Evolutionary conservation across 2,888 invertebrate species (phyloP).

Genomic region (Drosophila quinaria): DNA sequence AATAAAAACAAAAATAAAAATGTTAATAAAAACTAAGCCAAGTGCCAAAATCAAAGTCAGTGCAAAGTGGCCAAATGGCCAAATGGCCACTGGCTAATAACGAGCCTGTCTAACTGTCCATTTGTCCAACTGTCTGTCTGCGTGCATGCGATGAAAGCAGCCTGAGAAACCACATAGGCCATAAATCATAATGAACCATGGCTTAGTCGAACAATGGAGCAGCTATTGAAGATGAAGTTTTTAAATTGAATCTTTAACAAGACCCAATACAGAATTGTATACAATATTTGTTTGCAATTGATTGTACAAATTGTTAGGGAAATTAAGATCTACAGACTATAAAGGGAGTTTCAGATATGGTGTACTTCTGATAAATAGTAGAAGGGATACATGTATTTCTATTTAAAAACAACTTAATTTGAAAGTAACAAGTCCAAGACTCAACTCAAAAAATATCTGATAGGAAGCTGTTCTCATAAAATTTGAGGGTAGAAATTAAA

Average conservation of each 20-base stretch:
- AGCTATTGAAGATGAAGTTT: conserved; percentile 43
- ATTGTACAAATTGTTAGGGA: background rate
- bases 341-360: background rate
- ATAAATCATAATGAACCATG: conserved; percentile 48
- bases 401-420: too few relatives aligned
- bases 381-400: background rate
- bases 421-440: too few relatives aligned
- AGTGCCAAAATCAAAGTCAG: conserved; percentile 75
- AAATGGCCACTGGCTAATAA: conserved; percentile 59
- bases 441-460: too few relatives aligned
- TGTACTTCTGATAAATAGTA: background rate
- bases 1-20: conserved; percentile 46
- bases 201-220: conserved; percentile 45
- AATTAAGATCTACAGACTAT: background rate
- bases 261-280: conserved; percentile 26
- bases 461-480: too few relatives aligned
- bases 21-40: conserved; percentile 58
- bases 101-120: conserved; percentile 21
- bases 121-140: conserved; percentile 18
- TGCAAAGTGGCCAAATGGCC: conserved; percentile 44
- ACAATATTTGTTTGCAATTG: background rate
- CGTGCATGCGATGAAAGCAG: conserved; percentile 63
- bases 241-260: conserved; percentile 28
- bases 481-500: too few relatives aligned
- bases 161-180: conserved; percentile 31